A percentile compares a stretch with the other conserved stretches of the same genome.
Evolutionary conservation across 2,888 invertebrate genomes (phyloP).

Genomic region (Chrysopilus asiliformis): DNA sequence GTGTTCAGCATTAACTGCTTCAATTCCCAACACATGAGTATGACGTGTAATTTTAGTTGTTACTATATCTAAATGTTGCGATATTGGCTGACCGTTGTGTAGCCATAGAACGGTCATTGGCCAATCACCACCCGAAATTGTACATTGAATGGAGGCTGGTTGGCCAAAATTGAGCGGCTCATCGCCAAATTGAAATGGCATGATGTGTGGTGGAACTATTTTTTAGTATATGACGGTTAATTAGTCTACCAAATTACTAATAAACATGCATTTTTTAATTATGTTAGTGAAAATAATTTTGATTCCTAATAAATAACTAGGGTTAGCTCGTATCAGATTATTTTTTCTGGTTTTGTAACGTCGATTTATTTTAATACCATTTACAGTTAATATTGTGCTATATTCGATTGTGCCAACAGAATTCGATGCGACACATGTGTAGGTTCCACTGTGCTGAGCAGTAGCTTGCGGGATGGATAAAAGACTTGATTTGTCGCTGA

Average conservation of each 20-base stretch:
- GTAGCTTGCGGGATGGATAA: slow-evolving; percentile 44
- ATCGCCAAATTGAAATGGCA: slow-evolving; percentile 59
- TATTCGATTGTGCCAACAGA: slow-evolving; percentile 40
- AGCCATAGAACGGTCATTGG: slow-evolving; percentile 44
- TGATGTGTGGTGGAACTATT: slow-evolving; percentile 57
- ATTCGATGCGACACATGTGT: slow-evolving; percentile 45
- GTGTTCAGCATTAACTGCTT: slow-evolving; percentile 45
- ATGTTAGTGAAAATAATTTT: too few species aligned
- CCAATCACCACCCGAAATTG: slow-evolving; percentile 39
- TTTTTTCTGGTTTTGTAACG: too few species aligned
- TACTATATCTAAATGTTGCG: slow-evolving; percentile 19
- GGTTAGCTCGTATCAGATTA: too few species aligned
- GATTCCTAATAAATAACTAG: too few species aligned
- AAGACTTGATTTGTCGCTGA: slow-evolving; percentile 49
- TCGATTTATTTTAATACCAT: slow-evolving; percentile 36
- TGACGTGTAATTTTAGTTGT: slow-evolving; percentile 22
- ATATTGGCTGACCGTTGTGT: slow-evolving; percentile 37
- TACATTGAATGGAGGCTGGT: slow-evolving; percentile 47
- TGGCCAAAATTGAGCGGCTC: slow-evolving; percentile 62
- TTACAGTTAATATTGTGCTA: slow-evolving; percentile 45
- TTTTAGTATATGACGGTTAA: too few species aligned
- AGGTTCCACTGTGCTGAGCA: slow-evolving; percentile 47
- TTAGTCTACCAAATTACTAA: too few species aligned
- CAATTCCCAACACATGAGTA: slow-evolving; percentile 31
- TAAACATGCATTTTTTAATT: too few species aligned